Evolutionary conservation across 2,888 invertebrate species (phyloP).

Genomic region (Enoplolaimus lenunculus): DNA sequence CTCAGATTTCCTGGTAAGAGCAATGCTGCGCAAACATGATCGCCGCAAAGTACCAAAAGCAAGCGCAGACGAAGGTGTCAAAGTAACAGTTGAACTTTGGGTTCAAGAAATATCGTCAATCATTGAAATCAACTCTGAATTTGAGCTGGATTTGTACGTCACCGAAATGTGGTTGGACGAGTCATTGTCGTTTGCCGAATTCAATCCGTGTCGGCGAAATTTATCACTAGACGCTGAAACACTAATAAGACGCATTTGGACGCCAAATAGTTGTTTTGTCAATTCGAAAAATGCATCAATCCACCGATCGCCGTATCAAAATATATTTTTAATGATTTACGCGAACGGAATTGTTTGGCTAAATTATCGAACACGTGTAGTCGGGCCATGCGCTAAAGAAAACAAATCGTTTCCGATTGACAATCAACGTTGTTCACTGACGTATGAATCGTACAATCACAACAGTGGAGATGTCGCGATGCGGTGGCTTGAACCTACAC

Average conservation of each 20-base stretch:
- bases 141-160: constrained; percentile 35
- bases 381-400: constrained; percentile 9
- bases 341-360: constrained; percentile 40
- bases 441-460: constrained; percentile 36
- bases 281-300: constrained; percentile 34
- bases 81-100: constrained; percentile 15
- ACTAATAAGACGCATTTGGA: constrained; percentile 35
- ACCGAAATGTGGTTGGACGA: constrained; percentile 33
- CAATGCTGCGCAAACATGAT: constrained; percentile 1
- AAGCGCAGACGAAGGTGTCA: neutral
- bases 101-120: constrained; percentile 23
- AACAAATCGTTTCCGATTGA: constrained; percentile 30
- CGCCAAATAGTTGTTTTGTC: constrained; percentile 37
- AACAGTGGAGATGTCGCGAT: constrained; percentile 33
- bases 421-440: constrained; percentile 33
- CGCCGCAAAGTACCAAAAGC: constrained; percentile 4
- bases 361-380: constrained; percentile 28
- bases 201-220: constrained; percentile 36
- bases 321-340: constrained; percentile 39
- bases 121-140: constrained; percentile 35
- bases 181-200: constrained; percentile 31
- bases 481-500: constrained; percentile 33
- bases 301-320: constrained; percentile 34
- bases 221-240: constrained; percentile 33
- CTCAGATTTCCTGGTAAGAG: neutral